Evolutionary conservation across 2,113 vertebrate species (phyloP).

Genomic region (Erythrocercus mccallii): DNA sequence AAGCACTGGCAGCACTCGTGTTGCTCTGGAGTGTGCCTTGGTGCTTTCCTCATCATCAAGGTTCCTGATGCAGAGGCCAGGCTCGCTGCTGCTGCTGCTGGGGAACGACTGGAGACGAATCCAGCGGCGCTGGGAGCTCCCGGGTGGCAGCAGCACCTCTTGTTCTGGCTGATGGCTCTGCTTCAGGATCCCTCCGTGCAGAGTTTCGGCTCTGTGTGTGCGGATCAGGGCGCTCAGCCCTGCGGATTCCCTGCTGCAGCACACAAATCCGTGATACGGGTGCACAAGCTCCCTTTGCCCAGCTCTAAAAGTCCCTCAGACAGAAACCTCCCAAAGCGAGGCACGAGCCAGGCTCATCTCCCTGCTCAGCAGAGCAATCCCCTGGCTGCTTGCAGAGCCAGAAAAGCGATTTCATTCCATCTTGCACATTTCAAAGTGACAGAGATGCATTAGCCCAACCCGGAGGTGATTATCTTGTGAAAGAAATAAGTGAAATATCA

Average conservation of each 20-base stretch:
- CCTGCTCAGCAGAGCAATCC: background rate
- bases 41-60: fast-evolving
- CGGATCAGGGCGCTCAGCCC: fast-evolving
- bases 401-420: fast-evolving
- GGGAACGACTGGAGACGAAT: background rate
- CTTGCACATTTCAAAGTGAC: fast-evolving
- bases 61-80: background rate
- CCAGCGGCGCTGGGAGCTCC: fast-evolving
- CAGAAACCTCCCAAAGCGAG: fast-evolving
- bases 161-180: background rate
- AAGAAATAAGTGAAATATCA: background rate
- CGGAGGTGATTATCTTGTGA: background rate
- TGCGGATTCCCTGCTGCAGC: background rate
- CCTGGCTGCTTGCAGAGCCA: background rate
- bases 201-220: fast-evolving
- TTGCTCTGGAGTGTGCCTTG: fast-evolving
- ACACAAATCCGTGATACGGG: fast-evolving
- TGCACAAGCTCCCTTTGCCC: background rate
- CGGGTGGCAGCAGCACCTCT: fast-evolving
- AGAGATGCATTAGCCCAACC: background rate
- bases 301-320: background rate
- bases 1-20: fast-evolving
- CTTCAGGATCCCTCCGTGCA: fast-evolving
- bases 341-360: fast-evolving
- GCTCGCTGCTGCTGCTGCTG: fast-evolving